Base-by-base conservation (phyloP, 2,113 vertebrate genomes). In the Gracilinanus agilis region DNA sequence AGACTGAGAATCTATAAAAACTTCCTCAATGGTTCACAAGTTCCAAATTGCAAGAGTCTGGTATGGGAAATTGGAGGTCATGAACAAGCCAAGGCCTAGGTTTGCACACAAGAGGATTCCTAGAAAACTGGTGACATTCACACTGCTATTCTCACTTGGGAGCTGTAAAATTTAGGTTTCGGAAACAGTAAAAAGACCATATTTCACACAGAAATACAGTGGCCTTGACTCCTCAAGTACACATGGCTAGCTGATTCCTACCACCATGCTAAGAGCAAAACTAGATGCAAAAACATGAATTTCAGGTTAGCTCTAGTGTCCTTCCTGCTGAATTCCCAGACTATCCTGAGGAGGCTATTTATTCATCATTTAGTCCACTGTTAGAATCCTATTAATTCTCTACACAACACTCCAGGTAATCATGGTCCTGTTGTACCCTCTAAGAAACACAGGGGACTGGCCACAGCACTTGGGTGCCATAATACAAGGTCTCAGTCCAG, bases 131-230 rank as follows among this genome's bases (percentile, higher is more conserved):
- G 24, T 44, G 54, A 21, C 44, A 40, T 92, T 96, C 13, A 92
- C 29, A 89, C 67, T 92, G 93, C 1, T 75, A 13, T 94, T 93
- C 96, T 95, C 67, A 95, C 55, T 92, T 96, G 83, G 34, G 21
- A 94, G 92, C 29, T 94, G 44, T 88, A 94, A 90, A 19, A 90
- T 89, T 13, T 67, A 88, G 61, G 49, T 95, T 91, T 92, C 94
- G 75, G 90, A 89, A 97, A 92, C 34, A 9, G 40, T 13, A 55
- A 91, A 96, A 95, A 97, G 55, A 54, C 89, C 93, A 16, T 53
- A 93, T 88, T 96, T 96, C 88, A 88, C 21, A 54, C 58, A 40
- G 23, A 83, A 83, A 40, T 16, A 40, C n/a, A 83, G n/a, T 16
- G 40, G 16, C 67, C 34, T 9, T 75, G 67, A 75, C 34, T 75